Percentiles rank a stretch among this genome's conserved stretches.
Evolutionary conservation across 2,113 vertebrate species (phyloP).

Genomic region (Pseudopipra pipra): DNA sequence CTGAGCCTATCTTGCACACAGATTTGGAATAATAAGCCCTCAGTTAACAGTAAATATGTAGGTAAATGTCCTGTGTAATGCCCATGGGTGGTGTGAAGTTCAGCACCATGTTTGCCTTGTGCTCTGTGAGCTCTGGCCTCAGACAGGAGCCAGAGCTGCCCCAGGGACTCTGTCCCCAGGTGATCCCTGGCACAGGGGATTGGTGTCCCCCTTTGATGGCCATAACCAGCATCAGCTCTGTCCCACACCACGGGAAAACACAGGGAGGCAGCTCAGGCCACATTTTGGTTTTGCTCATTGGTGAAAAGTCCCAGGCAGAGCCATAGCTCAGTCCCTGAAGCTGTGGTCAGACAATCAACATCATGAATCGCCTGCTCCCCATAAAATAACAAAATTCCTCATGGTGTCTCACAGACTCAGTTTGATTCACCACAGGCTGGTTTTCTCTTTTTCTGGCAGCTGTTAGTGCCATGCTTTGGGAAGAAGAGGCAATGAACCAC

Average conservation of each 20-base stretch:
- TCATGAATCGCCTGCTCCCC: neutral
- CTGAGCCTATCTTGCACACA: neutral
- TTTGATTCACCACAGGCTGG: neutral
- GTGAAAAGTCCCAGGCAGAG: neutral
- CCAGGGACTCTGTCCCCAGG: neutral
- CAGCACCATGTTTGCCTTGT: neutral
- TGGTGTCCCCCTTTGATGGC: neutral
- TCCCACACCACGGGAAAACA: neutral
- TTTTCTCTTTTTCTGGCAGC: neutral
- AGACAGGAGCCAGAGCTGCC: neutral
- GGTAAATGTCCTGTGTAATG: neutral
- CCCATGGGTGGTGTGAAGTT: rapidly evolving
- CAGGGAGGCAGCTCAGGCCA: neutral
- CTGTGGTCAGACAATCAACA: rapidly evolving
- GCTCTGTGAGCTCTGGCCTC: neutral
- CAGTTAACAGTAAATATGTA: neutral
- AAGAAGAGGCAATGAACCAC: neutral
- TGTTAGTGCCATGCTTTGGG: neutral
- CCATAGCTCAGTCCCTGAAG: rapidly evolving
- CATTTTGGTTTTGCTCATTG: neutral
- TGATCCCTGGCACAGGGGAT: neutral
- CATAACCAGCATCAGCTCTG: neutral
- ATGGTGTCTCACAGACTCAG: rapidly evolving
- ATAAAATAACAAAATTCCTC: neutral
- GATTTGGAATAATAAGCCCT: neutral